Conservation (phyloP, 1,140 invertebrate species). For the Drosophila orosa region DNA sequence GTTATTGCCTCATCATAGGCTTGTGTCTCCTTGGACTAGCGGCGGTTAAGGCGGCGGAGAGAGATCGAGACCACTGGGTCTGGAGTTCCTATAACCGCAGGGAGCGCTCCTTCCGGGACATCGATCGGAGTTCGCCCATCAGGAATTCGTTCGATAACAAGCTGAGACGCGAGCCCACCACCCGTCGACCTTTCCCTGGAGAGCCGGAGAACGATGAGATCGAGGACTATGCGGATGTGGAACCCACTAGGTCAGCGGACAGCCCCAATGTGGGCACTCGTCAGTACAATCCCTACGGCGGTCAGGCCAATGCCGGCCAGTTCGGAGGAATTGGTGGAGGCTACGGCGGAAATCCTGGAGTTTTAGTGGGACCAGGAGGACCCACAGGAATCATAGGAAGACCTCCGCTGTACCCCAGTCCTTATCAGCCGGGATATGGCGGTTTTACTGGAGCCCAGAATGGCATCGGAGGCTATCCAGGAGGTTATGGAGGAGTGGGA, state of each 20-base stretch:
- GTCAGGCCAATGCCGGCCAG: slow-evolving; percentile 54
- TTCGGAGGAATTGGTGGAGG: slow-evolving; percentile 50
- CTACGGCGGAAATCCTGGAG: slow-evolving; percentile 75
- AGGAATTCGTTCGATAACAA: slow-evolving; percentile 55
- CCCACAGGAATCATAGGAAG: slow-evolving; percentile 85
- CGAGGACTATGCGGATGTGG: slow-evolving; percentile 73
- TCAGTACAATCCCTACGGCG: slow-evolving; percentile 68
- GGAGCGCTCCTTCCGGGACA: slow-evolving; percentile 65
- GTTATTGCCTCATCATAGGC: slow-evolving; percentile 60
- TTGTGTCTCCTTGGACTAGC: slow-evolving; percentile 43
- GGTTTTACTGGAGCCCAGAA: slow-evolving; percentile 53
- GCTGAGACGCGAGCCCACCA: slow-evolving; percentile 69
- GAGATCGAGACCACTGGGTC: slow-evolving; percentile 59
- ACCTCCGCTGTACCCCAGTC: slow-evolving; percentile 47
- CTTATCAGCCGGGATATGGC: slow-evolving; percentile 56
- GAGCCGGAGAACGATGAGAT: slow-evolving; percentile 78
- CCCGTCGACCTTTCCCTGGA: slow-evolving; percentile 64
- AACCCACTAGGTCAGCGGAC: slow-evolving; percentile 29
- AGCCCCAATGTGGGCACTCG: slow-evolving; percentile 65
- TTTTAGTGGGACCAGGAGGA: slow-evolving; percentile 86
- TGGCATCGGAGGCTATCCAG: slow-evolving; percentile 60
- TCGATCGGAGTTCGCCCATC: slow-evolving; percentile 47
- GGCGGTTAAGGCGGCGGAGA: slow-evolving; percentile 26
- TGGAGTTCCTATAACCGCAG: slow-evolving; percentile 52
- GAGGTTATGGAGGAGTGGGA: slow-evolving; percentile 37